Base-by-base conservation (phyloP, 2,888 invertebrate species). In the Eulithis testata region DNA sequence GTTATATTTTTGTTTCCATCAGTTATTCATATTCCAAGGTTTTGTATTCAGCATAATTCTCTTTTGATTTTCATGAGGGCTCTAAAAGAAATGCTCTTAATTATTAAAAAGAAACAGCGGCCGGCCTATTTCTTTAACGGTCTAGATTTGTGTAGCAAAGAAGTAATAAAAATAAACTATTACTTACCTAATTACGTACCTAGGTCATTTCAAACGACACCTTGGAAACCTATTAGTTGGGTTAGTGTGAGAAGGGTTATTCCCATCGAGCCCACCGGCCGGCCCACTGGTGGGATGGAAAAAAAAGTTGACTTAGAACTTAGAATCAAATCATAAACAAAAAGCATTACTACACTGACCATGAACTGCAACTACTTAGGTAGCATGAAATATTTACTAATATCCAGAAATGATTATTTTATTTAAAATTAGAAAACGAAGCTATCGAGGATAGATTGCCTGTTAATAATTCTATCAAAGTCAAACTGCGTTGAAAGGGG, bases 221-320 rank as follows among this genome's bases (percentile, higher is more conserved):
- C 40, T 55, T 40, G 43, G 69, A 65, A 73, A 69, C 65, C 66
- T 71, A 72, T 63, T 64, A 63, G 61, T 66, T 66, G 37, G 65
- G 71, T 72, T 73, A 68, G 63, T 62, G 66, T 44, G 63, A 63
- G 55, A n/a, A n/a, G n/a, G n/a, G n/a, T n/a, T n/a, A n/a, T n/a
- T n/a, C n/a, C n/a, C n/a, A n/a, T n/a, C n/a, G n/a, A n/a, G n/a
- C n/a, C n/a, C n/a, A n/a, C n/a, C n/a, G n/a, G n/a, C n/a, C n/a
- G n/a, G n/a, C n/a, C n/a, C n/a, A n/a, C n/a, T n/a, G n/a, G n/a
- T n/a, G n/a, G n/a, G n/a, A n/a, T n/a, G n/a, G n/a, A n/a, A n/a
- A n/a, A n/a, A n/a, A n/a, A n/a, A n/a, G n/a, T n/a, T n/a, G n/a
- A n/a, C n/a, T n/a, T n/a, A n/a, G n/a, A n/a, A n/a, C n/a, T n/a